These are phyloP conservation scores for Scolopax bukidnonensis DNA, from an alignment of 2,797 vertebrate genomes.

Conservation along the genomic window DNA sequence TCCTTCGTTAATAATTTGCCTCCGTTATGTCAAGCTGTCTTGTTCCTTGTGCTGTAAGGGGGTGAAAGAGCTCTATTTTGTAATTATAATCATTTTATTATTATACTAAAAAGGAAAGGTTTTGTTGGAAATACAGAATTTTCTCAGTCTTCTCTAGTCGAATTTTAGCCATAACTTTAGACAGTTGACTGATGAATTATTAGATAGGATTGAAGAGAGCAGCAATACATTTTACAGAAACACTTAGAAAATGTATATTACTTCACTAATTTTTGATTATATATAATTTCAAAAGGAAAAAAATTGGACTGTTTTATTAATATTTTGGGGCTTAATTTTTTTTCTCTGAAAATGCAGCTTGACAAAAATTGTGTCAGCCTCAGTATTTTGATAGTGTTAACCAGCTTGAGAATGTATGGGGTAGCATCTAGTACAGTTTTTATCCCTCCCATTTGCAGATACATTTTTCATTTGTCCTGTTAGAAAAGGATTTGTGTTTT, in stretches of 20 bases:
- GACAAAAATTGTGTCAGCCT: neutral
- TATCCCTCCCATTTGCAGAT: neutral
- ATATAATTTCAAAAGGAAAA: neutral
- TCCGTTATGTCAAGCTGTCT: conserved; percentile 18
- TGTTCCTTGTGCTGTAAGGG: neutral
- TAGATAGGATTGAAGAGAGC: neutral
- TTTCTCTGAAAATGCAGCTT: neutral
- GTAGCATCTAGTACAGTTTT: neutral
- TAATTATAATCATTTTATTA: neutral
- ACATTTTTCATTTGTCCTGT: neutral
- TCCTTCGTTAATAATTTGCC: neutral
- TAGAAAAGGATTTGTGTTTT: neutral
- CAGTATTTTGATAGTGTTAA: neutral
- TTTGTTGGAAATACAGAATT: neutral
- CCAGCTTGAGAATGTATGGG: neutral
- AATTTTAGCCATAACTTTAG: neutral
- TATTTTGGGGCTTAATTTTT: neutral
- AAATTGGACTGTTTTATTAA: neutral
- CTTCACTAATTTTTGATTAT: neutral
- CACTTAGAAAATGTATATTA: neutral
- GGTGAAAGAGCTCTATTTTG: conserved; percentile 1
- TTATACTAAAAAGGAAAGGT: neutral
- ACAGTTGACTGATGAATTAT: neutral
- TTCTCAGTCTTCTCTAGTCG: neutral
- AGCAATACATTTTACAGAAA: neutral